Percentiles rank a stretch among this genome's conserved stretches.
Evolutionary conservation across 2,113 vertebrate genomes (phyloP).

Genomic region (Polyodon spathula): DNA sequence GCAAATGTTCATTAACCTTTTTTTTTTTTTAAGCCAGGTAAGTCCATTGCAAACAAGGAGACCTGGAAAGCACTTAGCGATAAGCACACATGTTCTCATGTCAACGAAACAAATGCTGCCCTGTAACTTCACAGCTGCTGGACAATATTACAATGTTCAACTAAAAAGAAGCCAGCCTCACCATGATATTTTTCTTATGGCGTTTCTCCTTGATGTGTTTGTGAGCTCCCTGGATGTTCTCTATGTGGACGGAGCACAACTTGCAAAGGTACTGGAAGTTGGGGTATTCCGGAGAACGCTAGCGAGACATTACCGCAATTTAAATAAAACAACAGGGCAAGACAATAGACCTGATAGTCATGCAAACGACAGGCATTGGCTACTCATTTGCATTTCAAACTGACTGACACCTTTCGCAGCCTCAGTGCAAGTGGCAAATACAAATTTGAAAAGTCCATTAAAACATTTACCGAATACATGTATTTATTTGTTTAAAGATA

Average conservation of each 20-base stretch:
- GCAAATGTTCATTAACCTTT: too few relatives aligned
- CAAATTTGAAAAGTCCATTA: neutral
- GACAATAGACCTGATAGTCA: conserved; percentile 15
- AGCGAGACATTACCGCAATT: conserved; percentile 31
- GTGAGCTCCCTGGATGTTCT: conserved; percentile 95
- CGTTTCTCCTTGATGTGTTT: conserved; percentile 98
- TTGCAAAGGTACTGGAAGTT: conserved; percentile 97
- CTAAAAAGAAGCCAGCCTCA: conserved; percentile 47
- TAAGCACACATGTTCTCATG: too few relatives aligned
- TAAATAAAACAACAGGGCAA: conserved; percentile 28
- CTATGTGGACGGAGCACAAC: conserved; percentile 92
- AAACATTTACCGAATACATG: too few relatives aligned
- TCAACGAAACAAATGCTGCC: too few relatives aligned
- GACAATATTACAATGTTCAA: too few relatives aligned
- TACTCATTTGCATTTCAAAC: neutral
- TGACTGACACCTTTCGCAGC: neutral
- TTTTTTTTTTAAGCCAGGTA: too few relatives aligned
- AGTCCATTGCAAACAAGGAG: too few relatives aligned
- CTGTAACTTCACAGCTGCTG: too few relatives aligned
- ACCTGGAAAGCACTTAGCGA: too few relatives aligned
- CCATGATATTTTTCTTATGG: conserved; percentile 97
- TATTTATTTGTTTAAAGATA: too few relatives aligned
- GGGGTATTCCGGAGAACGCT: conserved; percentile 90
- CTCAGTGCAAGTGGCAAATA: neutral
- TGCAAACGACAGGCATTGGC: conserved; percentile 8